Conservation (phyloP, 1,140 invertebrate species). For the Brachionus asplanchnoidis region DNA sequence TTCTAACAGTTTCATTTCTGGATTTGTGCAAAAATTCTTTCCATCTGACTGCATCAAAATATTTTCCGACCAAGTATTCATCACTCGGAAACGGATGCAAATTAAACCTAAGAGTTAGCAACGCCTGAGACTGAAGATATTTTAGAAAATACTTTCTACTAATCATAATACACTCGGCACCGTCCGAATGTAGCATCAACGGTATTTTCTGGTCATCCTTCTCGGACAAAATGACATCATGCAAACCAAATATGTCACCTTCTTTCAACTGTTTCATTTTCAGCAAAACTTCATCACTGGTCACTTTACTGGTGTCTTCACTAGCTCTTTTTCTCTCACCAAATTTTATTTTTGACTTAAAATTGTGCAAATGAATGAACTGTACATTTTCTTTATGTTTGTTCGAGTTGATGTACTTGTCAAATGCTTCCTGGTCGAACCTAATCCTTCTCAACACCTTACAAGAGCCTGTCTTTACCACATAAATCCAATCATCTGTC, state of each 20-base stretch:
- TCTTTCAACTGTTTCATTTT: background rate
- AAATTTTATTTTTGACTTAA: background rate
- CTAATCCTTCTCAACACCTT: background rate
- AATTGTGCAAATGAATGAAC: background rate
- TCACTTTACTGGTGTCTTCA: background rate
- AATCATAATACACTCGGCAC: constrained; percentile 26
- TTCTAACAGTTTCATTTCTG: background rate
- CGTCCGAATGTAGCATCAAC: background rate
- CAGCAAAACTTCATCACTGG: background rate
- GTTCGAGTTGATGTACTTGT: background rate
- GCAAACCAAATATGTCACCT: constrained; percentile 28
- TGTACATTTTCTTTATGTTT: background rate
- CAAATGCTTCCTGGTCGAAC: background rate
- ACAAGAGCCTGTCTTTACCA: constrained; percentile 1
- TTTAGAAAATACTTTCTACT: constrained; percentile 24
- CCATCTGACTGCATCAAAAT: constrained; percentile 13
- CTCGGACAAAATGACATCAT: background rate
- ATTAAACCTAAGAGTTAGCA: constrained; percentile 2
- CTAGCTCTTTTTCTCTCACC: background rate
- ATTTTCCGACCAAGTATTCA: background rate
- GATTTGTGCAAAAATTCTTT: background rate
- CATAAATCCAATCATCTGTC: constrained; percentile 7
- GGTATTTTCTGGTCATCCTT: background rate
- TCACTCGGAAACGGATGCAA: constrained; percentile 13
- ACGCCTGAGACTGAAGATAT: background rate